Conservation (phyloP, 2,797 vertebrate genomes). For the Lagodon rhomboides region DNA sequence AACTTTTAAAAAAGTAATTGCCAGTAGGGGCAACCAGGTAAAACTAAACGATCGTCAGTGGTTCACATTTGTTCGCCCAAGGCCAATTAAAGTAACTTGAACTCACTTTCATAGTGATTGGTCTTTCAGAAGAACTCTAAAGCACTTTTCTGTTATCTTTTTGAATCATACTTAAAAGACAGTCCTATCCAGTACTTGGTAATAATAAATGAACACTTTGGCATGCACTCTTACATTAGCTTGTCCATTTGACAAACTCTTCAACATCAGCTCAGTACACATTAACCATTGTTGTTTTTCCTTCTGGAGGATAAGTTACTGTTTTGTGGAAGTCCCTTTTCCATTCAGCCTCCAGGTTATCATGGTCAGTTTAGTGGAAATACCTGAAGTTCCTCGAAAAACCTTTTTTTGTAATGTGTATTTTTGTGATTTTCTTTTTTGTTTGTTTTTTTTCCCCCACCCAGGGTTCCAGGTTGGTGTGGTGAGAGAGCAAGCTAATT, state of each 20-base stretch:
- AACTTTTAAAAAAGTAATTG: not conserved
- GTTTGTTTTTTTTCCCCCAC: slow-evolving; percentile 8
- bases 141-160: not conserved
- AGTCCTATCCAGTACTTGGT: too few species aligned
- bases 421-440: not conserved
- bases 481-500: slow-evolving; percentile 79
- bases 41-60: not conserved
- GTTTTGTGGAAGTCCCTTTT: slow-evolving; percentile 7
- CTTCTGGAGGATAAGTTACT: not conserved
- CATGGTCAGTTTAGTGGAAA: not conserved
- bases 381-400: not conserved
- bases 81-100: not conserved
- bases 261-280: not conserved
- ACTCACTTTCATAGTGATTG: not conserved
- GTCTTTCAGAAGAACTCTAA: not conserved
- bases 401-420: slow-evolving; percentile 16
- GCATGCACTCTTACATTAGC: not conserved
- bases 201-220: not conserved
- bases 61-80: not conserved
- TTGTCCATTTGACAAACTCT: not conserved
- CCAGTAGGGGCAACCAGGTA: not conserved
- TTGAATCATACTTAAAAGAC: too few species aligned
- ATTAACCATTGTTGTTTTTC: slow-evolving; percentile 27
- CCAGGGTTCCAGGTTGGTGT: slow-evolving; percentile 88
- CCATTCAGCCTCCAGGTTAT: not conserved